Conservation (phyloP, 2,888 invertebrate genomes). For the Pollenia labialis region DNA sequence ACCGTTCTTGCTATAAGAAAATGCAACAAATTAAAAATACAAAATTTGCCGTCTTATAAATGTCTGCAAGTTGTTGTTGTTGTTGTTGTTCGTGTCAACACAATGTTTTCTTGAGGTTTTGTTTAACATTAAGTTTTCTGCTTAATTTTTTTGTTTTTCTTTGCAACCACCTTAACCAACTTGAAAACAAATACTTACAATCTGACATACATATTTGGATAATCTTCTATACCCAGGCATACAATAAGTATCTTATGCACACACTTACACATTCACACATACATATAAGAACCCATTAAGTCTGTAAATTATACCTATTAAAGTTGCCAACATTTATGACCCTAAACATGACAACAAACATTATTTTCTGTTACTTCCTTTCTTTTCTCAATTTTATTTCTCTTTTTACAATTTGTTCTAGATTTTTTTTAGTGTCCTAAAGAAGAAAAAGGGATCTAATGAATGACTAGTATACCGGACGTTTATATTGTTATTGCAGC, state of each 20-base stretch:
- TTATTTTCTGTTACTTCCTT: constrained; percentile 41
- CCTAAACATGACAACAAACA: constrained; percentile 67
- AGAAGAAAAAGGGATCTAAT: background rate
- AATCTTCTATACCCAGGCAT: background rate
- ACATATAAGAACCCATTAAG: constrained; percentile 35
- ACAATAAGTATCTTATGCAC: background rate
- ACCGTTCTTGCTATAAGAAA: background rate
- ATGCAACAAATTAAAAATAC: background rate
- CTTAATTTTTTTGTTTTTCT: constrained; percentile 2
- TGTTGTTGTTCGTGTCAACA: constrained; percentile 61
- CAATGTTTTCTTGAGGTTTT: constrained; percentile 71
- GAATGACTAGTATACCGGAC: background rate
- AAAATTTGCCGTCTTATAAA: constrained; percentile 8
- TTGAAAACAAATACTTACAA: constrained; percentile 32
- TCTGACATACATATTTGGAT: constrained; percentile 13
- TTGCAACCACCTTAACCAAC: constrained; percentile 50
- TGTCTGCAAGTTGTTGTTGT: constrained; percentile 17
- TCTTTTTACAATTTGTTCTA: background rate
- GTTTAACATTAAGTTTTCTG: constrained; percentile 46
- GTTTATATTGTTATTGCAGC: no score
- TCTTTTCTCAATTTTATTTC: background rate
- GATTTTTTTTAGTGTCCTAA: background rate
- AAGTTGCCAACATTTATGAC: constrained; percentile 76
- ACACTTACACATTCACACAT: background rate
- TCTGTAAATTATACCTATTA: constrained; percentile 78